Evolutionary conservation across 2,113 vertebrate species (phyloP).

Genomic region (Callorhinus ursinus): DNA sequence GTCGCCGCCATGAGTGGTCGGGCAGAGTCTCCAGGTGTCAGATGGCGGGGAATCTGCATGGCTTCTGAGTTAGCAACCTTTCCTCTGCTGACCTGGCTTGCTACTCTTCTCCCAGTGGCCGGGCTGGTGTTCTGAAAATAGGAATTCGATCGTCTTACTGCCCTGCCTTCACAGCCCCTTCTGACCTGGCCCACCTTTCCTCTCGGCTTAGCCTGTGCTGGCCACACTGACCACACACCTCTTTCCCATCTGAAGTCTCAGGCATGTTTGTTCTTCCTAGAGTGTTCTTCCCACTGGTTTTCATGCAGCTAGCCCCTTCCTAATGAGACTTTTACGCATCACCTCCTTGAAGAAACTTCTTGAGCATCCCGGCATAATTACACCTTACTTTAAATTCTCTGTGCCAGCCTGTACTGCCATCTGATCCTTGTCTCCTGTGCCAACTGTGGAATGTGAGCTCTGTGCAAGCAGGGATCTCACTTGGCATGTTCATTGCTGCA

Average conservation of each 20-base stretch:
- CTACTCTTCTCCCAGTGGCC: not conserved
- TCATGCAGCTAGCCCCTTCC: not conserved
- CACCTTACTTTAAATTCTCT: not conserved
- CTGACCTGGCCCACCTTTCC: not conserved
- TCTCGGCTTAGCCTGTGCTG: accelerated
- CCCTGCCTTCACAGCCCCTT: not conserved
- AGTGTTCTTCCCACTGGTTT: not conserved
- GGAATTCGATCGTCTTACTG: no score
- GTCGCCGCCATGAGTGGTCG: accelerated
- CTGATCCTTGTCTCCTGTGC: accelerated
- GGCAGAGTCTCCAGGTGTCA: not conserved
- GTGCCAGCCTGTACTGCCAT: accelerated
- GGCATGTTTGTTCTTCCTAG: not conserved
- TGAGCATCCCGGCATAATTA: accelerated
- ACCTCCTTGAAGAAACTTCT: not conserved
- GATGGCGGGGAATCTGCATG: accelerated
- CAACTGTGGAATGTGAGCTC: not conserved
- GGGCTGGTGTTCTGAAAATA: not conserved
- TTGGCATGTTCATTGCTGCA: accelerated
- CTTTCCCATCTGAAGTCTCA: no score
- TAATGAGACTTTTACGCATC: no score
- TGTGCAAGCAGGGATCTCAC: not conserved
- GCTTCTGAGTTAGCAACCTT: not conserved
- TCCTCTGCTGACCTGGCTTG: accelerated
- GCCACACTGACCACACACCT: accelerated